Base-by-base conservation (phyloP, 2,113 vertebrate genomes). In the Chrysochloris asiatica region DNA sequence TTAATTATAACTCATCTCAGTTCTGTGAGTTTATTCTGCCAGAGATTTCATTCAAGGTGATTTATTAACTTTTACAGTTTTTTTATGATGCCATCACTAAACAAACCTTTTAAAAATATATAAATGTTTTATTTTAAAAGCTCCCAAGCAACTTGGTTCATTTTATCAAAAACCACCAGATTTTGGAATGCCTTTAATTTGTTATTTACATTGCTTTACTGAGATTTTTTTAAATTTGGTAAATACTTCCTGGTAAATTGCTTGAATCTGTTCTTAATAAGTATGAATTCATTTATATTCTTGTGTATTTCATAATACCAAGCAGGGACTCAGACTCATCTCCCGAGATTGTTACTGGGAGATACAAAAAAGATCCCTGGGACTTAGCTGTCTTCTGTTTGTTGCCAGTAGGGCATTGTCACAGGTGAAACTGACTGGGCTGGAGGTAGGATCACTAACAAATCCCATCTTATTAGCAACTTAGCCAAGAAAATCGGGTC, bases 21-120 rank as follows among this genome's bases (percentile, higher is more conserved):
- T 38, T 47, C 30, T 41, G 9, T 45, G 41, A 21, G 10, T 82
- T 73, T 87, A 48, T 43, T 92, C 75, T 81, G 54, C 61, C 22
- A 72, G 86, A 84, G 54, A 67, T 92, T 84, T 87, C 75, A 50
- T 87, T 77, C 43, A 91, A 63, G 41, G 82, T 75, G 77, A 72
- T 67, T 56, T 80, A 80, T 89, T 89, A 75, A 87, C 13, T 90
- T 79, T n/a, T 94, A 28, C 52, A 54, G 52, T 14, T 8, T 54
- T n/a, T 54, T 54, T 13, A 76, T 89, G 69, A 85, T 76, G 22
- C 54, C 24, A 83, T 80, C 88, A 63, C 21, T 75, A 41, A 88
- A 76, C 17, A 90, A n/a, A 45, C 14, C 24, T 89, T 91, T 93
- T 63, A 47, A 45, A 30, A 94, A 78, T 71, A 93, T 26, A 22